A percentile compares a stretch with the other conserved stretches of the same genome.
Evolutionary conservation across 2,113 vertebrate species (phyloP).

Genomic region (Arvicanthis niloticus): DNA sequence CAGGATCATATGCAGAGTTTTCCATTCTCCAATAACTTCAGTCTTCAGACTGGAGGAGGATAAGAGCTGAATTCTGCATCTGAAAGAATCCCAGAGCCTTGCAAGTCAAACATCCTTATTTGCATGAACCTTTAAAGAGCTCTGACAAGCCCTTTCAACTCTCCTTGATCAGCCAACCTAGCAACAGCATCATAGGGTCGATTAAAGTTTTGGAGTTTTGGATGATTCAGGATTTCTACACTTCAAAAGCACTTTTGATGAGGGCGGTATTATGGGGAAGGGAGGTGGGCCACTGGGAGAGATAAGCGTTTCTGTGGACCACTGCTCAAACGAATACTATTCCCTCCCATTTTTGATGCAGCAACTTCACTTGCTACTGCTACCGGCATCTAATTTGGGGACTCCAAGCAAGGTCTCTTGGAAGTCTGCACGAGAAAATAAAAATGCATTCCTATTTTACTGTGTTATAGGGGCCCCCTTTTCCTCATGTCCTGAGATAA

Average conservation of each 20-base stretch:
- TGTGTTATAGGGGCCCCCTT: too few relatives aligned
- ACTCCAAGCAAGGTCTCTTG: neutral
- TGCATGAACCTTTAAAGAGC: constrained; percentile 81
- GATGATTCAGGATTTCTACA: constrained; percentile 79
- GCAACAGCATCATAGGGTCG: constrained; percentile 79
- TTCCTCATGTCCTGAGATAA: neutral
- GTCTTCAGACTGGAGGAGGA: neutral
- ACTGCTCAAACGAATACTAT: neutral
- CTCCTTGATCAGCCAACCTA: constrained; percentile 82
- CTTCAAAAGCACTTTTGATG: constrained; percentile 67
- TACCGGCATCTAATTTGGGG: neutral
- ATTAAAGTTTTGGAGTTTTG: constrained; percentile 84
- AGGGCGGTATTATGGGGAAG: neutral
- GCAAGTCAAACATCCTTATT: constrained; percentile 67
- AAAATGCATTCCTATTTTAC: neutral
- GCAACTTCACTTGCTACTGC: neutral
- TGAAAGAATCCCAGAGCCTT: constrained; percentile 18
- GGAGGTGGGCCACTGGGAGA: neutral
- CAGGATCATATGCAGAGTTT: neutral
- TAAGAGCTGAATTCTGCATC: neutral
- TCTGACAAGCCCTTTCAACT: constrained; percentile 81
- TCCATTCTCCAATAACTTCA: neutral
- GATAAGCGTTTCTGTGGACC: neutral
- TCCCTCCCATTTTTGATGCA: constrained; percentile 11
- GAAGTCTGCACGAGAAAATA: neutral